Conservation (phyloP, 2,113 vertebrate genomes). For the Panthera tigris region DNA sequence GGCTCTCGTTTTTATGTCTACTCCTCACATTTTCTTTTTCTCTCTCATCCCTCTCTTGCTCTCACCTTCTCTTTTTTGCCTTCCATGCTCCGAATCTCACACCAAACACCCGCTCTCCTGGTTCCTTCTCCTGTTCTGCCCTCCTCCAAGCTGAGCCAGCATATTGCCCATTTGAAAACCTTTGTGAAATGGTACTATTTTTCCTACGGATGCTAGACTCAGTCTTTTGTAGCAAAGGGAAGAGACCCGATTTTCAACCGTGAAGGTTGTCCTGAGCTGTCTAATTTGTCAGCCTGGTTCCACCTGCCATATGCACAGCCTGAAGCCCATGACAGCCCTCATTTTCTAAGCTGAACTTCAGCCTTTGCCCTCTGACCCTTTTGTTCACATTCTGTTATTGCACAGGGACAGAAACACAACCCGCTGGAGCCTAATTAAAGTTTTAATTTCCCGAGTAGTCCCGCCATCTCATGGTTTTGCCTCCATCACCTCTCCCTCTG, state of each 20-base stretch:
- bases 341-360: constrained; percentile 63
- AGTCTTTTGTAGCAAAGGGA: background rate
- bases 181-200: background rate
- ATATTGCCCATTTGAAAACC: background rate
- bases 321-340: constrained; percentile 48
- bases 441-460: constrained; percentile 52
- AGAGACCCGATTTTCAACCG: constrained; percentile 44
- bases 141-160: background rate
- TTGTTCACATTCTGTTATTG: constrained; percentile 61
- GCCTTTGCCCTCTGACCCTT: constrained; percentile 60
- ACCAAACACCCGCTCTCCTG: background rate
- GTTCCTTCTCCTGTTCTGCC: background rate
- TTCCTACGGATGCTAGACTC: background rate
- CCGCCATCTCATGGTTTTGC: background rate
- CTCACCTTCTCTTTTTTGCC: background rate
- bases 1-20: background rate
- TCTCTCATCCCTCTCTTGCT: background rate
- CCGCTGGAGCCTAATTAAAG: constrained; percentile 51
- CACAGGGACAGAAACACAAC: constrained; percentile 57
- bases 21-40: background rate
- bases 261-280: constrained; percentile 49
- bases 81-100: background rate
- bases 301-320: constrained; percentile 59
- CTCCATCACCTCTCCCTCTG: background rate
- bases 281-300: constrained; percentile 64